Base-by-base conservation (phyloP, 2,888 invertebrate genomes). In the Pheosia tremula region DNA sequence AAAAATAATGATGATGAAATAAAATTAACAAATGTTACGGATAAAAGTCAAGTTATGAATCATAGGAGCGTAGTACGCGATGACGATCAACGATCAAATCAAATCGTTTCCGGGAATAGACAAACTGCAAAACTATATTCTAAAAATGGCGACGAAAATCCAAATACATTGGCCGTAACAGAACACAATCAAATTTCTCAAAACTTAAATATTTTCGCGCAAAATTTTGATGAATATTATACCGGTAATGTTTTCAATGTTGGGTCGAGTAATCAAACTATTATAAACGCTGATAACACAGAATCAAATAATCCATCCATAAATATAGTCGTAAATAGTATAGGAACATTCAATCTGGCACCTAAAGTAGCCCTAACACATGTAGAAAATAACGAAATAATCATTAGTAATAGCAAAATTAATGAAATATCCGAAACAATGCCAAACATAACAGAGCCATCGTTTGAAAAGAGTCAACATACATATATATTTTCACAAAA, bases 401-500 rank as follows among this genome's bases (percentile, higher is more conserved):
- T 47, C 11, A 43, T 45, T 45, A 45, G 3, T 9, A 9, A 10
- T 9, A 47, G n/a, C 4, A 0, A n/a, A 47, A 9, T 47, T 47
- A 47, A 41, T 41, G 41, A 41, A 7, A 41, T 41, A 41, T 7
- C n/a, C 5, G 47, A 47, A n/a, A 9, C n/a, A n/a, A 6, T 47
- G 1, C n/a, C 47, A 47, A 58, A 39, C 13, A 55, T n/a, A 24
- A 52, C 36, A 24, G 9, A 7, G 9, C 24, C n/a, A 11, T n/a
- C 52, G 24, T 2, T 52, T 24, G 55, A 37, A 41, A 59, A n/a
- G 60, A 60, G 9, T 11, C 52, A 63, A 64, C 57, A 61, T 37
- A 53, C 41, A 52, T 60, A 62, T 9, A n/a, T 54, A 6, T 61
- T 58, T 60, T 55, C 62, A 5, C 49, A 58, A 62, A 56, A 10